phyloP scores from a whole-genome alignment of 2,113 vertebrate species.

The Paramormyrops kingsleyae region DNA sequence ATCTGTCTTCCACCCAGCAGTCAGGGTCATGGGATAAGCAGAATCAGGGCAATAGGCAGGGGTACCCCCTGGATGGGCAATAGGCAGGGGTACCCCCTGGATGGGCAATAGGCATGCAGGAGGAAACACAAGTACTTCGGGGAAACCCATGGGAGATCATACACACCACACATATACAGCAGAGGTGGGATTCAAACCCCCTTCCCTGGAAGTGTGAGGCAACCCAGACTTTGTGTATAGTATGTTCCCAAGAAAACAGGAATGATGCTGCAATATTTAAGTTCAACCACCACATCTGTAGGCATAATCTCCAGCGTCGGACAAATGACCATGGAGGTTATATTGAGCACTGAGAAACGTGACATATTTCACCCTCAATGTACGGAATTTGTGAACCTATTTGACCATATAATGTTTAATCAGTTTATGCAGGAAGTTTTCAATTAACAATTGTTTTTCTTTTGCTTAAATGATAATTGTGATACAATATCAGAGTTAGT shows the following conservation, averaged over 20 bases:
- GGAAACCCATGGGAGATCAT: background rate
- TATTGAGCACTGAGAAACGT: background rate
- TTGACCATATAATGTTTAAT: background rate
- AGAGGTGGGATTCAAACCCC: background rate
- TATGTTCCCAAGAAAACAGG: background rate
- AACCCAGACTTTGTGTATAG: background rate
- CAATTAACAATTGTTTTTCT: background rate
- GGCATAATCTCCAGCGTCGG: background rate
- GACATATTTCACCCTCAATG: background rate
- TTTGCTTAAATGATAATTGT: background rate
- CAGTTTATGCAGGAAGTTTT: background rate
- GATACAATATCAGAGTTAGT: background rate
- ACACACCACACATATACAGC: background rate
- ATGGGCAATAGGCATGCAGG: background rate
- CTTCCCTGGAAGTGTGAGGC: background rate
- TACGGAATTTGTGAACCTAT: background rate
- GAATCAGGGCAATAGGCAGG: background rate
- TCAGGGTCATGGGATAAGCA: background rate
- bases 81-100: background rate
- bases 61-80: background rate
- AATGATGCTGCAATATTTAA: background rate
- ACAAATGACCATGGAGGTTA: background rate
- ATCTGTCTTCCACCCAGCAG: background rate
- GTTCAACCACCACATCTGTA: background rate
- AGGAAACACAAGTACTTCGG: background rate